phyloP scores from a whole-genome alignment of 2,888 invertebrate species.

The Heteropelma amictum region DNA sequence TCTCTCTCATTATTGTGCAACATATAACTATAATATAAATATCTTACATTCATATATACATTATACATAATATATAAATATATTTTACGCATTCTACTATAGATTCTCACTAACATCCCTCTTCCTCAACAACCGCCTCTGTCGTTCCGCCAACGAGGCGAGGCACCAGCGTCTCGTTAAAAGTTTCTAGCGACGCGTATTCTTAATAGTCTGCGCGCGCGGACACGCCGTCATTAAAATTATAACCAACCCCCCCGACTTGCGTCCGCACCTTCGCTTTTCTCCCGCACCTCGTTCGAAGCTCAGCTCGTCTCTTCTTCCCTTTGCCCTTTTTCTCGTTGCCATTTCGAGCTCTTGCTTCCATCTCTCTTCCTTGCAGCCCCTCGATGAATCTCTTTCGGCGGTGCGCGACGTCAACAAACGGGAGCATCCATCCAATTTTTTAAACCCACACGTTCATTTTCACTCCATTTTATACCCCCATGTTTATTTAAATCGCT shows the following conservation, averaged over 20 bases:
- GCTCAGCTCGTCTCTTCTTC: slow-evolving; percentile 22
- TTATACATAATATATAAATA: slow-evolving; percentile 20
- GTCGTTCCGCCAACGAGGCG: slow-evolving; percentile 54
- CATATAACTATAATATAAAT: slow-evolving; percentile 32
- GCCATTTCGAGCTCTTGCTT: neutral
- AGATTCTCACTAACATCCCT: slow-evolving; percentile 47
- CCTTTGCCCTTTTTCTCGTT: slow-evolving; percentile 18
- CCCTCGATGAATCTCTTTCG: slow-evolving; percentile 9
- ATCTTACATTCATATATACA: neutral
- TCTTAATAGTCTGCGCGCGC: slow-evolving; percentile 78
- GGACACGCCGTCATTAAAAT: slow-evolving; percentile 78
- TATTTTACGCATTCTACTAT: slow-evolving; percentile 29
- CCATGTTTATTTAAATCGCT: no score
- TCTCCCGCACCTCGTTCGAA: slow-evolving; percentile 29
- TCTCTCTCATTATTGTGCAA: neutral
- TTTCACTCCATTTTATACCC: neutral
- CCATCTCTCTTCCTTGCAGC: slow-evolving; percentile 20
- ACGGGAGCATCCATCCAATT: no score
- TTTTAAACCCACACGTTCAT: neutral
- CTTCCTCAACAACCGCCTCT: slow-evolving; percentile 5
- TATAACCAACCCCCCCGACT: slow-evolving; percentile 72
- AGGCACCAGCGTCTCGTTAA: slow-evolving; percentile 75
- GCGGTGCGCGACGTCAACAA: no score
- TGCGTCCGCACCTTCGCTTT: slow-evolving; percentile 44
- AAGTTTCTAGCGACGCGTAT: slow-evolving; percentile 78